Evolutionary conservation across 1,140 invertebrate genomes (phyloP).

Genomic region (Drosophila gunungcola): DNA sequence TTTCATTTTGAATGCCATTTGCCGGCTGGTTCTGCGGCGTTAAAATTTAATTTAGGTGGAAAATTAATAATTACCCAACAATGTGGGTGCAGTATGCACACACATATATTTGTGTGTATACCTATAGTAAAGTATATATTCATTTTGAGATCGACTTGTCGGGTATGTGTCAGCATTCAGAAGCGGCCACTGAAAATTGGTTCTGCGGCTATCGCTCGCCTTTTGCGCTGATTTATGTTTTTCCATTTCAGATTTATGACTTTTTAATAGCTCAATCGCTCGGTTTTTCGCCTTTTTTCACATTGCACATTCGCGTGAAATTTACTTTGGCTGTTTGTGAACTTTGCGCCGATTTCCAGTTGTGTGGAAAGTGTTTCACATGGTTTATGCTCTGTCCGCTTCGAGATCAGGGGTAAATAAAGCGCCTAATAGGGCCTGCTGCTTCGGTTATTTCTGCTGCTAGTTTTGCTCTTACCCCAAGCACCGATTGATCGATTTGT

Average conservation of each 20-base stretch:
- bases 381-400: conserved; percentile 25
- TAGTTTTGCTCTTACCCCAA: conserved; percentile 9
- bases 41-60: conserved; percentile 81
- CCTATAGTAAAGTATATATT: conserved; percentile 1
- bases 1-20: conserved; percentile 74
- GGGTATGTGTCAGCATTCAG: conserved; percentile 58
- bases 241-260: conserved; percentile 83
- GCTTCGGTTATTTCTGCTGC: conserved; percentile 1
- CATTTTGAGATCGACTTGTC: conserved; percentile 27
- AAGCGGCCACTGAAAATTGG: conserved; percentile 64
- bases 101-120: conserved; percentile 6
- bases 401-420: conserved; percentile 52
- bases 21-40: conserved; percentile 51
- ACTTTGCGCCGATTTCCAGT: conserved; percentile 68
- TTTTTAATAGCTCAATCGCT: conserved; percentile 80
- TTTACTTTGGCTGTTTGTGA: conserved; percentile 69
- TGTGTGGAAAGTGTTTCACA: conserved; percentile 51
- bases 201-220: conserved; percentile 57
- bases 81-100: conserved; percentile 70
- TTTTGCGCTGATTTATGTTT: conserved; percentile 78
- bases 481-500: conserved; percentile 44
- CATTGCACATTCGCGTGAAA: conserved; percentile 78
- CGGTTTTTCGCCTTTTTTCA: conserved; percentile 57
- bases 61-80: conserved; percentile 81
- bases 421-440: conserved; percentile 52